Conservation (phyloP, 2,113 vertebrate genomes). For the Vombatus ursinus region DNA sequence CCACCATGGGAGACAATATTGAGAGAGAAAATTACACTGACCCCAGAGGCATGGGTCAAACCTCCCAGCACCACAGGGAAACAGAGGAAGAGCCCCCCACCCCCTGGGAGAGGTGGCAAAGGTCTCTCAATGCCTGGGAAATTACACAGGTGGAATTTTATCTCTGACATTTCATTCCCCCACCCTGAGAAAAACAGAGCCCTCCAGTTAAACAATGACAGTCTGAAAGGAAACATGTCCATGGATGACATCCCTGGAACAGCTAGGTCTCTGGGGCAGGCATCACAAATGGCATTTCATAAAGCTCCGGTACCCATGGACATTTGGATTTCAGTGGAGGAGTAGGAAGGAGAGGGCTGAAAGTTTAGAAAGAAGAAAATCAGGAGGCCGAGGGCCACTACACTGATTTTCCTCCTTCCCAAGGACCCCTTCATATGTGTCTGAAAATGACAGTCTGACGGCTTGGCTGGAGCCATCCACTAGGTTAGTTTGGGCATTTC, state of each 20-base stretch:
- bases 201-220: slow-evolving; percentile 77
- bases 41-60: slow-evolving; percentile 65
- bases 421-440: slow-evolving; percentile 61
- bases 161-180: slow-evolving; percentile 77
- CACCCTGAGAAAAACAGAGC: slow-evolving; percentile 75
- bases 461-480: slow-evolving; percentile 59
- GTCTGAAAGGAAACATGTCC: slow-evolving; percentile 69
- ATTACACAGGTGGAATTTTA: slow-evolving; percentile 66
- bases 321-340: not conserved
- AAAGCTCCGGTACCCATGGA: not conserved
- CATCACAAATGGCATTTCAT: slow-evolving; percentile 47
- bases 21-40: slow-evolving; percentile 53
- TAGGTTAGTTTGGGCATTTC: slow-evolving; percentile 71
- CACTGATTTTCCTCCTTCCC: slow-evolving; percentile 57
- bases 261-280: slow-evolving; percentile 67
- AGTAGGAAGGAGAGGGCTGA: not conserved
- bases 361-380: not conserved
- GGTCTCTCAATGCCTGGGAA: slow-evolving; percentile 59
- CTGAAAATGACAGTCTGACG: slow-evolving; percentile 68
- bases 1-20: not conserved
- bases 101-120: slow-evolving; percentile 70
- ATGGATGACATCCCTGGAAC: slow-evolving; percentile 51
- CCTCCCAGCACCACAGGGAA: slow-evolving; percentile 67
- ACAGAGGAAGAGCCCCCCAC: slow-evolving; percentile 56
- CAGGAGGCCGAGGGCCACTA: slow-evolving; percentile 20